phyloP scores from a whole-genome alignment of 1,140 invertebrate genomes.

The Brachionus plicatilis region DNA sequence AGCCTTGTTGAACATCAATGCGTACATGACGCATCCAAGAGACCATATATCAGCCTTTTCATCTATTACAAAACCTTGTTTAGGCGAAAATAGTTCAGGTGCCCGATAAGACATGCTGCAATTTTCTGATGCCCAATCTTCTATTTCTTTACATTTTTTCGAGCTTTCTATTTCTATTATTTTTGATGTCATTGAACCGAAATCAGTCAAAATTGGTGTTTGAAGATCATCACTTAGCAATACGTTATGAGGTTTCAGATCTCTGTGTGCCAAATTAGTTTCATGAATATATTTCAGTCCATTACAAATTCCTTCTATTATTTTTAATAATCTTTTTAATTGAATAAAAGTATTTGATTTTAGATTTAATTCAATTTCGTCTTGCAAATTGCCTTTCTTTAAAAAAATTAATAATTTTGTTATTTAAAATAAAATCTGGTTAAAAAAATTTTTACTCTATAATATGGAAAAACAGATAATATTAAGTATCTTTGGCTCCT shows the following conservation, averaged over 20 bases:
- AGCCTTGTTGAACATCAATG: constrained; percentile 55
- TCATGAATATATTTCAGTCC: constrained; percentile 23
- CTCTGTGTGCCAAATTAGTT: background rate
- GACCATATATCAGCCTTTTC: constrained; percentile 71
- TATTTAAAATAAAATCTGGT: background rate
- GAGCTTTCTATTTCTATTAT: background rate
- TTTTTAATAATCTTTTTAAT: constrained; percentile 11
- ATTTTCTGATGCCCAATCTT: constrained; percentile 35
- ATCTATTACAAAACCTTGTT: background rate
- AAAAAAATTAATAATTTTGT: background rate
- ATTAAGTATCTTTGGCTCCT: background rate
- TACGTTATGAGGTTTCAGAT: constrained; percentile 34
- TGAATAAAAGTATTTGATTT: background rate
- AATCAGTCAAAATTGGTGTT: constrained; percentile 15
- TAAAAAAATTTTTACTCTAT: background rate
- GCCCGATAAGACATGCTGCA: constrained; percentile 30
- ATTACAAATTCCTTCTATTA: background rate
- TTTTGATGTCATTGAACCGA: background rate
- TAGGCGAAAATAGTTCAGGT: constrained; percentile 8
- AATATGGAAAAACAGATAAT: constrained; percentile 30
- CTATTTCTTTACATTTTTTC: constrained; percentile 10
- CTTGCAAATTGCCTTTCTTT: constrained; percentile 10
- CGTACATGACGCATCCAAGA: constrained; percentile 71
- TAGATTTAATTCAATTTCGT: background rate
- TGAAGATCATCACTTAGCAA: constrained; percentile 3